Conservation (phyloP, 2,797 vertebrate genomes). For the Moxostoma hubbsi region DNA sequence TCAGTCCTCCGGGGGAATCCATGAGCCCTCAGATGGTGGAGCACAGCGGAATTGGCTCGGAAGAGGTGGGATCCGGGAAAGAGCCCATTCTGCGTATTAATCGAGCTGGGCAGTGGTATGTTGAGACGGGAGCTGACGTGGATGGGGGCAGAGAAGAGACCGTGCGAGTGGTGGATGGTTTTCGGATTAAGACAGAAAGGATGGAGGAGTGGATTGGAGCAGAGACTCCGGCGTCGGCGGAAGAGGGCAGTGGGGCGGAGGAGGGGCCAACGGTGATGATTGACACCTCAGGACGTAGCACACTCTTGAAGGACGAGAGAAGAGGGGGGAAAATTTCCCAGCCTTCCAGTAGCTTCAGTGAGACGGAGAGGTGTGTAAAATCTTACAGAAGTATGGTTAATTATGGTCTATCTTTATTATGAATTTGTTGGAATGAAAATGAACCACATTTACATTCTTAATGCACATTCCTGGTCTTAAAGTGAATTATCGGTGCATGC, state of each 20-base stretch:
- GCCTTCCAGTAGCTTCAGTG: slow-evolving; percentile 90
- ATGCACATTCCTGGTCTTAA: not conserved
- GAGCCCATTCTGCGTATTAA: slow-evolving; percentile 94
- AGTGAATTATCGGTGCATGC: too few relatives aligned
- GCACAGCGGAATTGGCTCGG: slow-evolving; percentile 80
- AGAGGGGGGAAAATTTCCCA: slow-evolving; percentile 83
- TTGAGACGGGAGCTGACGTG: slow-evolving; percentile 82
- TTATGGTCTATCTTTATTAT: too few relatives aligned
- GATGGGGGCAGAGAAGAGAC: slow-evolving; percentile 80
- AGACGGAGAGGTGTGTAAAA: slow-evolving; percentile 81
- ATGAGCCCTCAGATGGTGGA: slow-evolving; percentile 90
- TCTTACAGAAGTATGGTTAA: not conserved
- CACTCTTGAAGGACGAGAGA: slow-evolving; percentile 81
- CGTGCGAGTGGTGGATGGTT: slow-evolving; percentile 82
- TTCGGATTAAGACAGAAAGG: slow-evolving; percentile 91
- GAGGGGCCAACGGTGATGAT: slow-evolving; percentile 92
- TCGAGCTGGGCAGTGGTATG: slow-evolving; percentile 95
- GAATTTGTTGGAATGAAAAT: not conserved
- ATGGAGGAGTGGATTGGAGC: slow-evolving; percentile 92
- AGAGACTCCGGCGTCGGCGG: slow-evolving; percentile 86
- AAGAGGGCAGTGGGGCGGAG: slow-evolving; percentile 87
- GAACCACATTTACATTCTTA: not conserved
- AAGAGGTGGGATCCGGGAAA: slow-evolving; percentile 78
- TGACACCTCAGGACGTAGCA: slow-evolving; percentile 88
- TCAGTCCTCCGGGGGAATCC: slow-evolving; percentile 88